Evolutionary conservation across 2,888 invertebrate species (phyloP).

Genomic region (Parthenolecanium corni): DNA sequence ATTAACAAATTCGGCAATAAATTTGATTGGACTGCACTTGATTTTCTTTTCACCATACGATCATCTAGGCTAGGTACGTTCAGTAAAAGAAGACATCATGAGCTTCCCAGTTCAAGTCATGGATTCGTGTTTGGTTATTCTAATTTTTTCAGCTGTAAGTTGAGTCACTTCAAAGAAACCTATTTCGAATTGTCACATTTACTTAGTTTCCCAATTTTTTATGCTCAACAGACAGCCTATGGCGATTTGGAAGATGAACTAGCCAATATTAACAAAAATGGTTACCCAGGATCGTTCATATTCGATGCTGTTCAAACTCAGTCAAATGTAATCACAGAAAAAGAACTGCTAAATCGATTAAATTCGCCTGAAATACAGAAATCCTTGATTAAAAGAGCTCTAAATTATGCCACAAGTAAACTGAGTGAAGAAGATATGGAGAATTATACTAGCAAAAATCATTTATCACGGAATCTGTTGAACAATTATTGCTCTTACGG

Average conservation of each 20-base stretch:
- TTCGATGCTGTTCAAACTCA: background rate
- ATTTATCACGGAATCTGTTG: constrained; percentile 4
- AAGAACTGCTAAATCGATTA: constrained; percentile 24
- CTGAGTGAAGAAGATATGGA: background rate
- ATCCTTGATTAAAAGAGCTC: constrained; percentile 28
- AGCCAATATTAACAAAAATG: constrained; percentile 8
- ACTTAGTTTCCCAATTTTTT: no score
- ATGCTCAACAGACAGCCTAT: background rate
- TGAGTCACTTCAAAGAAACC: background rate
- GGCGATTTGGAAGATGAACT: background rate
- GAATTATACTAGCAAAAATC: background rate
- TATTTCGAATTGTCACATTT: no score
- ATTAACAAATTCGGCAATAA: no score
- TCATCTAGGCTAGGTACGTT: no score
- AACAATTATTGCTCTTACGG: constrained; percentile 30
- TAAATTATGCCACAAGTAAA: constrained; percentile 30
- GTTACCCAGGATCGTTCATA: constrained; percentile 2
- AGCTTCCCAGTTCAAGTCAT: background rate
- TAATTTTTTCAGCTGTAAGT: background rate
- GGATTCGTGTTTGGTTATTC: background rate
- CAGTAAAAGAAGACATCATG: no score
- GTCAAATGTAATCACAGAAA: background rate
- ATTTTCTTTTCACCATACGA: no score
- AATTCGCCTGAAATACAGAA: constrained; percentile 30
- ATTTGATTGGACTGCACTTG: no score